Evolutionary conservation across 2,113 vertebrate species (phyloP), one percentile per base, ranked within the genome.

Genomic region (Prionailurus bengalensis): DNA sequence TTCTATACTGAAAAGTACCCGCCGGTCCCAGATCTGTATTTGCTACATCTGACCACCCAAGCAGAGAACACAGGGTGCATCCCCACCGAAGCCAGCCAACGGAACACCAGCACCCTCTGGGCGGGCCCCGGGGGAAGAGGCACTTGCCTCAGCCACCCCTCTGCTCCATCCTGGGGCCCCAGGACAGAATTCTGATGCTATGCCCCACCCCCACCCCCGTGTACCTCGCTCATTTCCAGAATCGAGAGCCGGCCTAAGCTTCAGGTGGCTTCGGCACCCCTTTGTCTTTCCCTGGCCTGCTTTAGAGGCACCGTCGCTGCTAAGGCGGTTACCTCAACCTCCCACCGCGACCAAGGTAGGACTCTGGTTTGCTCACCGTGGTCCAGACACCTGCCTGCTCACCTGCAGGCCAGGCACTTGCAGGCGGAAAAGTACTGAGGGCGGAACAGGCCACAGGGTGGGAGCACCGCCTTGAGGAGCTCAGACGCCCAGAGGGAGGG

Each of bases 101-200:
- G 36, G 16, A 19, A 51, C 3, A 0, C 2, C 17, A 14, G 25
- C 11, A 14, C 39, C 0, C 0, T 10, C n/a, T 6, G 27, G 33
- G 58, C 23, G 7, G 16, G 6, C 27, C 71, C 78, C 91, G 11
- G 29, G n/a, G 9, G 29, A 10, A n/a, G 48, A 36, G 11, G 10
- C 29, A 9, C 78, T 14, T 36, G 61, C 8, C 4, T 10, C 61
- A 0, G n/a, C 19, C 15, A 27, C 21, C 9, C 53, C 71, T 42
- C 23, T 2, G n/a, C 42, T 39, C 55, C 66, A 53, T 33, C 6
- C 39, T 2, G 76, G 83, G 31, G 36, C 27, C 84, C 83, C 45
- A 74, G 63, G 73, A 65, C 16, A 48, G 11, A 25, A 2, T 23
- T 19, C 74, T 0, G 5, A 31, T 17, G 29, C 58, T 21, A 3